phyloP scores from a whole-genome alignment of 1,140 invertebrate genomes.

The Neelides sp. region DNA sequence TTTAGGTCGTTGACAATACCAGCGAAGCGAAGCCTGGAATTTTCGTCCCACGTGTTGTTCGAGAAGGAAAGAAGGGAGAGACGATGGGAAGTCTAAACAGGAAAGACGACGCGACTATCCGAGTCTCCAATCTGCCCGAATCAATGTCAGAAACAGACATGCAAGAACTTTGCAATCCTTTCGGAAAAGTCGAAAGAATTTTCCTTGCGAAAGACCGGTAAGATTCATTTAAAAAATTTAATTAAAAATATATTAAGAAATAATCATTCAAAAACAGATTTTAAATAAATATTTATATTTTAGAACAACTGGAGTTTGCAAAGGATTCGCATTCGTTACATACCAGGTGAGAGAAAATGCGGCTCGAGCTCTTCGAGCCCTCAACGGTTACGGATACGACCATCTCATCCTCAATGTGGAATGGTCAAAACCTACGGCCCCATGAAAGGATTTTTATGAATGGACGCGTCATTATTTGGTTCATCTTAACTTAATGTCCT shows the following conservation, averaged over 20 bases:
- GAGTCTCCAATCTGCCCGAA: conserved; percentile 94
- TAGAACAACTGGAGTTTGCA: conserved; percentile 62
- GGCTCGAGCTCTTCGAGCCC: conserved; percentile 69
- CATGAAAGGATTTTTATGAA: too few relatives aligned
- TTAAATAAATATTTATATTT: not conserved
- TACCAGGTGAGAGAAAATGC: conserved; percentile 82
- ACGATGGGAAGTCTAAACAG: conserved; percentile 47
- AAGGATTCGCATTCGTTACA: conserved; percentile 93
- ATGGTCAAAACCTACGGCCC: conserved; percentile 85
- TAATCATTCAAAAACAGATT: not conserved
- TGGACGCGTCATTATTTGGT: too few relatives aligned
- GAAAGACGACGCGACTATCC: conserved; percentile 76
- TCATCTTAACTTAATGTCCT: too few relatives aligned
- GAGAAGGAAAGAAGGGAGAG: conserved; percentile 63
- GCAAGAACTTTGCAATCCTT: conserved; percentile 84
- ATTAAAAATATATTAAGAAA: not conserved
- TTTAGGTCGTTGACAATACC: too few relatives aligned
- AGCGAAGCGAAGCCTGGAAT: conserved; percentile 35
- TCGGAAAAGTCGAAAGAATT: conserved; percentile 74
- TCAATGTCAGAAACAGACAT: conserved; percentile 88
- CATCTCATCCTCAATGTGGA: conserved; percentile 96
- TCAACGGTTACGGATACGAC: conserved; percentile 95
- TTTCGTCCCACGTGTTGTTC: conserved; percentile 68
- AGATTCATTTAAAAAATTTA: conserved; percentile 4
- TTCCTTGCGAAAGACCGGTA: conserved; percentile 73